Evolutionary conservation across 2,888 invertebrate species (phyloP).

Genomic region (Luperina testacea): DNA sequence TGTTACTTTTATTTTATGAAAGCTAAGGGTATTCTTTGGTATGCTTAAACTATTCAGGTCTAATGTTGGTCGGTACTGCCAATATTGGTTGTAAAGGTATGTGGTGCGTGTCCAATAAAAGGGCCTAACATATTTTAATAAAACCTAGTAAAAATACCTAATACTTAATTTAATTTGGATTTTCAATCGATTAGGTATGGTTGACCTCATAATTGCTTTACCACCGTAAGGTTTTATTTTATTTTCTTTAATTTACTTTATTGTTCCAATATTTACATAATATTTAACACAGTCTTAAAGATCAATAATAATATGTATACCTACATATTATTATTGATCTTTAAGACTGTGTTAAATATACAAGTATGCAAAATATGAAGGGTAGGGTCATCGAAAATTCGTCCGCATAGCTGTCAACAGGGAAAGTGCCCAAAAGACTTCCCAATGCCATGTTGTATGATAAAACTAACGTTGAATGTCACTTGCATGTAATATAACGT

Average conservation of each 20-base stretch:
- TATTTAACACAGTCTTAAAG: background rate
- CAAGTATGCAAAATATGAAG: background rate
- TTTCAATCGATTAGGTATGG: background rate
- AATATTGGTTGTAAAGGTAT: slow-evolving; percentile 22
- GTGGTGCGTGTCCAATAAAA: slow-evolving; percentile 10
- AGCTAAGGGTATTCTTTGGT: slow-evolving; percentile 21
- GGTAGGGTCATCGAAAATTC: background rate
- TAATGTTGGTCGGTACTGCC: slow-evolving; percentile 19
- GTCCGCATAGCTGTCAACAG: background rate
- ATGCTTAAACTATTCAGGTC: slow-evolving; percentile 44
- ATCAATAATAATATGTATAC: no score
- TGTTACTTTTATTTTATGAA: slow-evolving; percentile 39
- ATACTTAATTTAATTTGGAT: background rate
- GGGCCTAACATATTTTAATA: slow-evolving; percentile 7
- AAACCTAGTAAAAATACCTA: background rate
- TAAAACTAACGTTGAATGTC: background rate
- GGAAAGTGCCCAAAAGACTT: background rate
- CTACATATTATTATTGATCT: no score
- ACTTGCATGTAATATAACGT: background rate
- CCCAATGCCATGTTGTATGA: background rate
- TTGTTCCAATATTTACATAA: rapidly evolving
- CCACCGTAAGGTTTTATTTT: background rate
- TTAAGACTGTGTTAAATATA: no score
- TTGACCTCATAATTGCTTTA: background rate
- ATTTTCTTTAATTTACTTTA: background rate